Evolutionary conservation across 2,888 invertebrate genomes (phyloP).

Genomic region (Fragum sueziense): DNA sequence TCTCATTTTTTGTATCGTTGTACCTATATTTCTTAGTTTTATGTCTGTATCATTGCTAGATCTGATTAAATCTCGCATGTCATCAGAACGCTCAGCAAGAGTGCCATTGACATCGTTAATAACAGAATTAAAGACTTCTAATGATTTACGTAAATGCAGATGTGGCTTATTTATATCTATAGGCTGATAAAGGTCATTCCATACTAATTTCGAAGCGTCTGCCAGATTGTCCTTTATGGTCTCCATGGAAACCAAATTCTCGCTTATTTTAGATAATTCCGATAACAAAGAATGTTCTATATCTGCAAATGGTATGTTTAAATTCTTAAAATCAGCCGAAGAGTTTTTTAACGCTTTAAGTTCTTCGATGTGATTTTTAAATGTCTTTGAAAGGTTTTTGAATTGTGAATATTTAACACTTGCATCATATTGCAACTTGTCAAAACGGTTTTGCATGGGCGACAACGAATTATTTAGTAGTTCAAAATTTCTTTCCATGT

Average conservation of each 20-base stretch:
- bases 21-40: not conserved
- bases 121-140: not conserved
- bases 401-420: not conserved
- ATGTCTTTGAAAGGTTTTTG: not conserved
- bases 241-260: not conserved
- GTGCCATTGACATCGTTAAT: not conserved
- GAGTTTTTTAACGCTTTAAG: not conserved
- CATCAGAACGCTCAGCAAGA: not conserved
- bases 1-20: not conserved
- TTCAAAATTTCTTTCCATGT: constrained; percentile 33
- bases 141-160: not conserved
- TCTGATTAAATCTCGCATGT: not conserved
- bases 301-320: not conserved
- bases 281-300: not conserved
- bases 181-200: not conserved
- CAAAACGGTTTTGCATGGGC: not conserved
- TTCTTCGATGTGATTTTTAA: not conserved
- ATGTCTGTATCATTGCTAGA: not conserved
- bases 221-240: not conserved
- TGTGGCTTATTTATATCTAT: not conserved
- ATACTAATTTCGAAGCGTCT: not conserved
- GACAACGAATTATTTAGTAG: constrained; percentile 29
- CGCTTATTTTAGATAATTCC: not conserved
- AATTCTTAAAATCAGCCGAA: not conserved
- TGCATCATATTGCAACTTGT: not conserved